A percentile compares a stretch with the other conserved stretches of the same genome.
phyloP scores from a whole-genome alignment of 2,888 invertebrate species.

The Ecliptopera silaceata region DNA sequence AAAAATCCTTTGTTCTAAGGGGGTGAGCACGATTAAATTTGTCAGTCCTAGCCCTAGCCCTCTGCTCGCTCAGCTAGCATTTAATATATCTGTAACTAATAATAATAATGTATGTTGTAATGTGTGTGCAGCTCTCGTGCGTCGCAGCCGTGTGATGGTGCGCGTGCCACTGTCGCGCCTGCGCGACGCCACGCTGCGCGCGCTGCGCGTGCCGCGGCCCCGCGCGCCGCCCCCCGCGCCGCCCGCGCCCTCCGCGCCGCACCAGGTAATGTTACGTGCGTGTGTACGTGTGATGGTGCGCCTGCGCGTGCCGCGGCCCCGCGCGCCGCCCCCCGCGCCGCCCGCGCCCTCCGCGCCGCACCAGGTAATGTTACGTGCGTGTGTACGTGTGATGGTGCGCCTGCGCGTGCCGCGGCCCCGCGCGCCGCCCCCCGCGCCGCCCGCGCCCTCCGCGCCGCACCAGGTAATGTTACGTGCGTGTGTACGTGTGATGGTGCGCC shows the following conservation, averaged over 20 bases:
- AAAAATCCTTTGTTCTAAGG: no score
- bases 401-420: constrained; percentile 60
- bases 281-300: no score
- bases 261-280: constrained; percentile 13
- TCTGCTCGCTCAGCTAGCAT: no score
- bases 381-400: constrained; percentile 62
- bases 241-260: constrained; percentile 16
- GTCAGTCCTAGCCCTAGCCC: no score
- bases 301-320: constrained; percentile 61
- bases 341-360: no score
- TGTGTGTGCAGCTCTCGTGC: background rate
- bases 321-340: no score
- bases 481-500: no score
- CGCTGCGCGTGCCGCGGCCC: constrained; percentile 58
- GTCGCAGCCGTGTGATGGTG: constrained; percentile 56
- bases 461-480: constrained; percentile 23
- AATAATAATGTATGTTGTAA: background rate
- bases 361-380: no score
- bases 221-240: constrained; percentile 38
- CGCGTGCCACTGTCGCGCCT: constrained; percentile 65
- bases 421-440: constrained; percentile 38
- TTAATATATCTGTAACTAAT: no score
- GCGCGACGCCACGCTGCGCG: constrained; percentile 57
- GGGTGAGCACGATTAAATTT: no score
- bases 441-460: constrained; percentile 10